These are phyloP conservation scores for Microtus ochrogaster DNA, from an alignment of 2,113 vertebrate genomes.

Conservation along the genomic window DNA sequence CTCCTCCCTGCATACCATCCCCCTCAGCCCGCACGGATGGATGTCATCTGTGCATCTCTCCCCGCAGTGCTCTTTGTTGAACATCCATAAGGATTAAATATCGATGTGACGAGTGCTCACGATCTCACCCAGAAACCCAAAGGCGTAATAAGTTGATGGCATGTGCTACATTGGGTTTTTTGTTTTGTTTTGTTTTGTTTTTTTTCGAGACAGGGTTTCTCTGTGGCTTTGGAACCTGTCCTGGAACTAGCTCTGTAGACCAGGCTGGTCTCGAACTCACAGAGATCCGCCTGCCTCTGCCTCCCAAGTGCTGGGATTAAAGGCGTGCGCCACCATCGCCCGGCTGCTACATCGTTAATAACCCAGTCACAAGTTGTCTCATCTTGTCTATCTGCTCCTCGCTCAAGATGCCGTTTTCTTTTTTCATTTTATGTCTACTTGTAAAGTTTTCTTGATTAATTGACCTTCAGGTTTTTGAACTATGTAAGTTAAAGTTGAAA, in stretches of 20 bases:
- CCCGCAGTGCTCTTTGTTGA: background rate
- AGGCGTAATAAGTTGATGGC: background rate
- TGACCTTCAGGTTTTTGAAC: background rate
- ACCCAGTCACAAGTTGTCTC: background rate
- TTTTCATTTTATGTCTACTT: background rate
- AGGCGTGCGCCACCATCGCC: too few species aligned
- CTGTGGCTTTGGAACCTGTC: too few species aligned
- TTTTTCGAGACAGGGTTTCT: too few species aligned
- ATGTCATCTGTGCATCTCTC: background rate
- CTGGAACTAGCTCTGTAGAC: too few species aligned
- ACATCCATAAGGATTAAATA: background rate
- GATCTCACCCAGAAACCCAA: background rate
- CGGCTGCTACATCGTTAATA: background rate
- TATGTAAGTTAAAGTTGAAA: conserved; percentile 21
- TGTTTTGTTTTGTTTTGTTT: too few species aligned
- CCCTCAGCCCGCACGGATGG: background rate
- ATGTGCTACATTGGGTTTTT: background rate
- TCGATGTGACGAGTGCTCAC: background rate
- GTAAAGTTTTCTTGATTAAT: background rate
- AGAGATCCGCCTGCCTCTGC: too few species aligned
- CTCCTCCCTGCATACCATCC: conserved; percentile 46
- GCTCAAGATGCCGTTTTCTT: background rate
- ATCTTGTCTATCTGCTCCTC: background rate
- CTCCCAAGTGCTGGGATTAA: too few species aligned
- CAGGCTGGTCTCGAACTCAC: too few species aligned